Base-by-base conservation (phyloP, 2,888 invertebrate genomes). In the Cheilosia impressa region DNA sequence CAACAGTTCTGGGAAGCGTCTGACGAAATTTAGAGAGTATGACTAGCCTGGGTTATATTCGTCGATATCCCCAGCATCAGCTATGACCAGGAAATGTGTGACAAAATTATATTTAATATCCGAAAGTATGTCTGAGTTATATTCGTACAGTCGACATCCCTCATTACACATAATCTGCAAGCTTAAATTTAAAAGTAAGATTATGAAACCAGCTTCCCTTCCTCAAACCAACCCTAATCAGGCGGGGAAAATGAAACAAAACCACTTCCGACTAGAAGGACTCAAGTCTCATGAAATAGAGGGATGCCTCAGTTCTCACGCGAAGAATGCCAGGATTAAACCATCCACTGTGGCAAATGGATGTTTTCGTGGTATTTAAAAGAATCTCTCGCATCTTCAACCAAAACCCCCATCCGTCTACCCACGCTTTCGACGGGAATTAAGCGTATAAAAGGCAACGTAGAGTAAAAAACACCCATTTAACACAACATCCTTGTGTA, bases 291-390 rank as follows among this genome's bases (percentile, higher is more conserved):
- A 24, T 47, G 41, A 31, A 50, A 57, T 19, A 4, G 13, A 13
- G 31, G 52, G 65, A 17, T 24, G 43, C 31, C 41, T 24, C 31
- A 63, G 62, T 71, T 47, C 62, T 55, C 57, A 62, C 71, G 63
- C 71, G 57, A 57, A 63, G 19, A 78, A 78, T 50, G 55, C 15
- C 72, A 43, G 43, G 65, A 50, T 72, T 72, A 79, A 72, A 58
- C 60, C 58, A 72, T 31, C 31, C 17, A 63, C 38, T 38, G 19
- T 19, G n/a, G 41, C 52, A 69, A 68, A 60, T 50, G 62, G 57
- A 69, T 69, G 38, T 62, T 22, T 22, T 52, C 63, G 58, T 38
- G 73, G 60, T 73, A 66, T 73, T 73, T 73, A 66, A 79, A 66
- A 66, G 45, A 53, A 66, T 47, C 58, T 38, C 58, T 72, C 53